Evolutionary conservation across 2,888 invertebrate species (phyloP), one percentile per base, ranked within the genome.

Genomic region (Eugnorisma glareosa): DNA sequence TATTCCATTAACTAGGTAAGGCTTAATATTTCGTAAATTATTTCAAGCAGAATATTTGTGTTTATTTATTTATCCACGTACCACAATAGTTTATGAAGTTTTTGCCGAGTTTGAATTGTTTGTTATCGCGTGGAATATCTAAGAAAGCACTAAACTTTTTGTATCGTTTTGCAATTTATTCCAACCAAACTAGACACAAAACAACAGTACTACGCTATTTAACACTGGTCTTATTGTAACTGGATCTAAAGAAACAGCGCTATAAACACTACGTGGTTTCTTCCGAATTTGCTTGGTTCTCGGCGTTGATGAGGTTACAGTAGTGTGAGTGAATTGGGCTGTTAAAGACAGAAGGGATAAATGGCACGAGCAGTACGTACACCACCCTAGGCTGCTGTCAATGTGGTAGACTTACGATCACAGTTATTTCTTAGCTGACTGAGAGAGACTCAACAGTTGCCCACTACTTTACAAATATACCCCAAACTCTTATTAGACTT

Each of bases 31-130:
- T 40, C 64, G 2, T 7, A 73, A 70, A 74, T 68, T n/a, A 70
- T 71, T 83, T 83, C 73, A 71, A 71, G 61, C 69, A 37, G n/a
- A 71, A 43, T 80, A 68, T 64, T 37, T 75, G 67, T 80, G 48
- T 78, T 82, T 77, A 67, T 74, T 78, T 86, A 78, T 74, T 80
- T 83, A 68, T 74, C 77, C 84, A 85, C 75, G 84, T 86, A 80
- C 35, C 31, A 79, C 66, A 24, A 59, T 63, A 51, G 61, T 51
- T 2, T 43, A 71, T 11, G 35, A 68, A 37, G 28, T 37, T 73
- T 10, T 59, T 48, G 67, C 24, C 21, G 15, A 43, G 11, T 51
- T 54, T 37, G 2, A 57, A 48, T 37, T 35, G 18, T 75, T 73
- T 4, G 13, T 18, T 35, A 64, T 10, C 28, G 28, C 15, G 48